Percentiles rank a stretch among this genome's conserved stretches.
These are phyloP conservation scores for Tricholauxania praeusta DNA, from an alignment of 2,888 invertebrate species.

Conservation along the genomic window DNA sequence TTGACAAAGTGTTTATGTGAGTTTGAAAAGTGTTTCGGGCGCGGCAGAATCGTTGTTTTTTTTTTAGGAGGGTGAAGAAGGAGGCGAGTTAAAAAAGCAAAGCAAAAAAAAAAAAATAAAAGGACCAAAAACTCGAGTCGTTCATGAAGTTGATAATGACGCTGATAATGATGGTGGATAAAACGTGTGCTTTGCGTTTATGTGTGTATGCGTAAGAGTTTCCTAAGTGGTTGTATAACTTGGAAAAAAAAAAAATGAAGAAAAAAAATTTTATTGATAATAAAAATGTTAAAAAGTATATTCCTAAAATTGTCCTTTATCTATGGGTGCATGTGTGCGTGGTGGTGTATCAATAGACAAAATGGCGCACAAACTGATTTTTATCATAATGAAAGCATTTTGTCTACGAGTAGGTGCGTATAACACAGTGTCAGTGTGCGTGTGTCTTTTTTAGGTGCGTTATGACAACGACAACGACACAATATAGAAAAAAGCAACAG, in stretches of 20 bases:
- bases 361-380: conserved; percentile 17
- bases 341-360: conserved; percentile 10
- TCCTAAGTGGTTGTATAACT: too few relatives aligned
- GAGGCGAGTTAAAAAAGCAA: background rate
- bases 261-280: conserved; percentile 23
- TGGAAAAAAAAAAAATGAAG: background rate
- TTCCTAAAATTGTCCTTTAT: too few relatives aligned
- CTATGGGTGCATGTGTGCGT: background rate
- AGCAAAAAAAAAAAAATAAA: conserved; percentile 4
- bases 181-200: background rate
- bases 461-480: background rate
- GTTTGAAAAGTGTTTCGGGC: conserved; percentile 42
- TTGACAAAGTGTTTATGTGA: conserved; percentile 47
- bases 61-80: background rate
- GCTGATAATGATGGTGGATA: conserved; percentile 20
- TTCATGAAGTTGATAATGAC: conserved; percentile 24
- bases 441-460: background rate
- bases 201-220: background rate
- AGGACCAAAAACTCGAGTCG: conserved; percentile 4
- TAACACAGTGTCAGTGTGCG: background rate
- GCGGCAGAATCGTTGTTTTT: background rate
- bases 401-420: background rate
- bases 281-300: conserved; percentile 19
- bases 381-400: background rate
- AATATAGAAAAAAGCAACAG: conserved; percentile 5